Percentiles rank a stretch among this genome's conserved stretches.
These are phyloP conservation scores for Sminthurinus aureus DNA, from an alignment of 2,888 invertebrate species.

Conservation along the genomic window DNA sequence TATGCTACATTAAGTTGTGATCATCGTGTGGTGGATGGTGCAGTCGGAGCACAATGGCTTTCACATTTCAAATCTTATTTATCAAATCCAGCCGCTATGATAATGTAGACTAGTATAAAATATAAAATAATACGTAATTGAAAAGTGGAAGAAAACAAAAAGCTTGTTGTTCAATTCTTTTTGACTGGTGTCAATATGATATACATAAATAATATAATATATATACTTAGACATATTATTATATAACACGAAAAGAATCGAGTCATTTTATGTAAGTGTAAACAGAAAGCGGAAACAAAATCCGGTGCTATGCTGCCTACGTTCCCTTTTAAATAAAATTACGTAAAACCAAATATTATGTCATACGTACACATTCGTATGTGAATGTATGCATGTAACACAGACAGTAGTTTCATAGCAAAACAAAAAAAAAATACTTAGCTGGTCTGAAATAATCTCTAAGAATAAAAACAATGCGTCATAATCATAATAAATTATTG, in stretches of 20 bases:
- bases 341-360: too few relatives aligned
- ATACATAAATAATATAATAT: background rate
- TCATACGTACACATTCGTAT: too few relatives aligned
- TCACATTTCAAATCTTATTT: slow-evolving; percentile 85
- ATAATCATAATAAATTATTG: too few relatives aligned
- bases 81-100: slow-evolving; percentile 92
- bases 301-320: slow-evolving; percentile 4
- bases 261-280: background rate
- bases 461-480: too few relatives aligned
- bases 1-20: slow-evolving; percentile 72
- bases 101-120: slow-evolving; percentile 22
- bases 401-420: too few relatives aligned
- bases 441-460: too few relatives aligned
- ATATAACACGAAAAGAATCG: background rate
- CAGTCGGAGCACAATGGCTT: slow-evolving; percentile 96
- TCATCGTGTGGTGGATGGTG: slow-evolving; percentile 94
- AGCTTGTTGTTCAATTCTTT: background rate
- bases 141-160: background rate
- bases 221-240: background rate
- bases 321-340: background rate
- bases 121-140: background rate
- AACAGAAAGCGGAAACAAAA: background rate
- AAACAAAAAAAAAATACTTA: too few relatives aligned
- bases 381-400: too few relatives aligned
- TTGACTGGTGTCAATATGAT: background rate